These are phyloP conservation scores for Nibea coibor DNA, from an alignment of 2,113 vertebrate genomes.

Conservation along the genomic window DNA sequence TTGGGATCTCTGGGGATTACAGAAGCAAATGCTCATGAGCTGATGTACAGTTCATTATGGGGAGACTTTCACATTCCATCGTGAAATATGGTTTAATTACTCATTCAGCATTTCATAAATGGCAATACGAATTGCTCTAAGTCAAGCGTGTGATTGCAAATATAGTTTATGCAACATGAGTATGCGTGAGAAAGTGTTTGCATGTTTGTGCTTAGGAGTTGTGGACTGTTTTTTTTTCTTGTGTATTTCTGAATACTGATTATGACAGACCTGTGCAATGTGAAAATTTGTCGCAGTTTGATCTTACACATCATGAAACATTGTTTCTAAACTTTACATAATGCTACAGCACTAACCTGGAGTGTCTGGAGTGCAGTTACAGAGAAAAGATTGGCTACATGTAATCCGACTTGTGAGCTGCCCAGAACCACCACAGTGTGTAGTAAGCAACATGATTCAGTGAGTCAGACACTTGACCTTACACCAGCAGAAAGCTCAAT, in stretches of 20 bases:
- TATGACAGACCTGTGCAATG: background rate
- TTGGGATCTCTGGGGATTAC: conserved; percentile 10
- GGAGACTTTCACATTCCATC: background rate
- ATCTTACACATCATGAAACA: conserved; percentile 6
- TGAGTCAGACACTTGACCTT: background rate
- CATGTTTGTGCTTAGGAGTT: conserved; percentile 7
- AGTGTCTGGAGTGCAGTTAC: conserved; percentile 22
- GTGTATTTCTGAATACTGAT: background rate
- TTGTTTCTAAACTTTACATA: conserved; percentile 9
- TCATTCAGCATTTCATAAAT: conserved; percentile 3
- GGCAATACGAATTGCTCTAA: background rate
- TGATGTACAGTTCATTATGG: background rate
- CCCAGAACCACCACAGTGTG: conserved; percentile 17
- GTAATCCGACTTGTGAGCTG: background rate
- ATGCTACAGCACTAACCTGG: conserved; percentile 28
- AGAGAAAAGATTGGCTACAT: background rate
- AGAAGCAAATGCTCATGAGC: background rate
- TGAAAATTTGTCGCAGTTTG: background rate
- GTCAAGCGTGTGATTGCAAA: conserved; percentile 18
- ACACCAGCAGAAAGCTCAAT: background rate
- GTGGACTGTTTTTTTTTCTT: background rate
- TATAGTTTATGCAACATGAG: conserved; percentile 7
- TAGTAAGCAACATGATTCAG: conserved; percentile 10
- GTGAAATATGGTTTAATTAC: conserved; percentile 12
- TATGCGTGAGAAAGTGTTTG: conserved; percentile 18